These are phyloP conservation scores for Drosophila carrolli DNA, from an alignment of 1,140 invertebrate species.

Conservation along the genomic window DNA sequence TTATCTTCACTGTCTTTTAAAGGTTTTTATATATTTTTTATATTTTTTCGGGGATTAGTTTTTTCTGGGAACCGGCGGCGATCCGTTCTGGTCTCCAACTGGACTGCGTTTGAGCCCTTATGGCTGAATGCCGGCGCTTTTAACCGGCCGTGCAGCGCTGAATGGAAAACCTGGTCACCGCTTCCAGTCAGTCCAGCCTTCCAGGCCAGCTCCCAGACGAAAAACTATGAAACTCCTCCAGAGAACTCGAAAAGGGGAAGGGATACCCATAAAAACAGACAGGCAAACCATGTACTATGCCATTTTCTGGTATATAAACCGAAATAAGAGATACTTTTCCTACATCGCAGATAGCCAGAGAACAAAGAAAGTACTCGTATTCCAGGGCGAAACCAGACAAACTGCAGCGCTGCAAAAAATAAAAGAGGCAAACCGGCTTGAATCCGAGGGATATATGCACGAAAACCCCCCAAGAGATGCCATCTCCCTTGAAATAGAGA, in stretches of 20 bases:
- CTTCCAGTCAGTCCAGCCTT: constrained; percentile 12
- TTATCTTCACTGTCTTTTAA: neutral
- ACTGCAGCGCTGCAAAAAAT: constrained; percentile 16
- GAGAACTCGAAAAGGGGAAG: neutral
- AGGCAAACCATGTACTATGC: constrained; percentile 3
- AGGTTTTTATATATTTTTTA: constrained; percentile 1
- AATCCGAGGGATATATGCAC: constrained; percentile 18
- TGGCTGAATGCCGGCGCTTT: constrained; percentile 79
- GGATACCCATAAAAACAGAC: constrained; percentile 1
- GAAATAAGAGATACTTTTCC: constrained; percentile 35
- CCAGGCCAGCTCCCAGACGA: constrained; percentile 33
- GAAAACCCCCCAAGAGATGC: constrained; percentile 37
- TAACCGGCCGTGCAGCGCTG: constrained; percentile 81
- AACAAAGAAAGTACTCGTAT: constrained; percentile 73
- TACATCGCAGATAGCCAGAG: constrained; percentile 13
- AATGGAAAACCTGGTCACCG: constrained; percentile 71
- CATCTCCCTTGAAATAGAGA: constrained; percentile 13
- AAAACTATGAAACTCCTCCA: constrained; percentile 18
- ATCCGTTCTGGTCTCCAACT: constrained; percentile 82
- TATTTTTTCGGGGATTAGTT: constrained; percentile 4
- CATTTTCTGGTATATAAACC: constrained; percentile 4
- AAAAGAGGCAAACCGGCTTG: constrained; percentile 35
- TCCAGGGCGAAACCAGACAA: constrained; percentile 46
- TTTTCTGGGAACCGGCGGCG: constrained; percentile 47
- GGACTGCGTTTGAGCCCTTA: constrained; percentile 77